Evolutionary conservation across 2,888 invertebrate genomes (phyloP), one percentile per base, ranked within the genome.

Genomic region (Bugula neritina): DNA sequence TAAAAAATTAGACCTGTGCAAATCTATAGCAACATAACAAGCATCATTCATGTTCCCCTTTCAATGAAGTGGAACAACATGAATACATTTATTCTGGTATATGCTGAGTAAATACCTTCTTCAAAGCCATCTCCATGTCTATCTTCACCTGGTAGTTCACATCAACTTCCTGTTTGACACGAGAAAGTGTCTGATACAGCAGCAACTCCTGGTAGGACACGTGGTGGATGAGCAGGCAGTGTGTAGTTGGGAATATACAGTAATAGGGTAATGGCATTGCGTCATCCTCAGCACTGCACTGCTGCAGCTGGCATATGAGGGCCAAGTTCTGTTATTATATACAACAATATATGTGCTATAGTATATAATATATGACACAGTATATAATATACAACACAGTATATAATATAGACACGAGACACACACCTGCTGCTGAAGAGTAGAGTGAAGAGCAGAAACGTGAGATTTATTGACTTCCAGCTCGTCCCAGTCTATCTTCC

Each of bases 401-500:
- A 52, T 52, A 52, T 52, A 13, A 21, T 10, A 13, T 10, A 52
- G 21, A 13, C 21, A 10, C 52, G 21, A 13, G 52, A 10, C 10
- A 52, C 10, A 52, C 52, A 52, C 10, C 21, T 52, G 52, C 52
- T 21, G 21, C 21, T 52, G 21, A 2, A 63, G 63, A 5, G 34
- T 31, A 63, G 29, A 34, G 27, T 63, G 63, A 3, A 83, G 76
- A 23, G 80, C 78, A 55, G 74, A 74, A 73, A 82, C 80, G 54
- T 75, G 72, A 27, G 79, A 78, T 57, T 80, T 78, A 75, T 83
- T 82, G 52, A 74, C 76, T 72, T 81, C 82, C 69, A 83, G 74
- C 21, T 81, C 81, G 74, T 82, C 82, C 83, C 82, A 82, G 73
- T 82, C 82, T 21, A 82, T 77, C 71, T 79, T 81, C 83, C 83